A percentile compares a stretch with the other conserved stretches of the same genome.
phyloP scores from a whole-genome alignment of 2,797 vertebrate genomes.

The Poecilia picta region DNA sequence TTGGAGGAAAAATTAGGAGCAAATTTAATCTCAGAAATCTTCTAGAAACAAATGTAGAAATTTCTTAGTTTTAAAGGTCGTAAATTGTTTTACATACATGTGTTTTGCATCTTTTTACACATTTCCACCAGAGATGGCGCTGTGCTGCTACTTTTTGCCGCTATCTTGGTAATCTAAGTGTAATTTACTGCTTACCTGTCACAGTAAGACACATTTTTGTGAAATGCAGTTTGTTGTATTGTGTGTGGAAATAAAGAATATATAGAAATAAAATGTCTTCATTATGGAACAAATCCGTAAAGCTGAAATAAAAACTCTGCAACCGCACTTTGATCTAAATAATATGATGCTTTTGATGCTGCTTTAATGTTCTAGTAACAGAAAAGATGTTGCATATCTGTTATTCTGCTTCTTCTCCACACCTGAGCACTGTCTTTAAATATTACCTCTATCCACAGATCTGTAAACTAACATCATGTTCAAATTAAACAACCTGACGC shows the following conservation, averaged over 20 bases:
- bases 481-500: conserved; percentile 19
- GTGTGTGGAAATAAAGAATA: background rate
- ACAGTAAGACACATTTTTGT: background rate
- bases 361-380: background rate
- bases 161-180: background rate
- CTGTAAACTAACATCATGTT: conserved; percentile 32
- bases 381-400: background rate
- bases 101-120: background rate
- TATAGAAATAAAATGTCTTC: background rate
- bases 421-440: background rate
- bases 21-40: too few relatives aligned
- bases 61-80: too few relatives aligned
- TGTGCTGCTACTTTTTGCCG: background rate
- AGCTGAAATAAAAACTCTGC: background rate
- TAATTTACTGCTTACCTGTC: background rate
- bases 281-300: background rate
- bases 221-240: background rate
- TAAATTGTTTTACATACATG: background rate
- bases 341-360: background rate
- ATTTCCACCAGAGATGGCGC: background rate
- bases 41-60: too few relatives aligned
- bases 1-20: too few relatives aligned
- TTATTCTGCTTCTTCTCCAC: background rate
- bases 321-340: background rate
- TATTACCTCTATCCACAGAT: background rate